These are phyloP conservation scores for Chaetorhynchus papuensis DNA, from an alignment of 2,113 vertebrate genomes.

Conservation along the genomic window DNA sequence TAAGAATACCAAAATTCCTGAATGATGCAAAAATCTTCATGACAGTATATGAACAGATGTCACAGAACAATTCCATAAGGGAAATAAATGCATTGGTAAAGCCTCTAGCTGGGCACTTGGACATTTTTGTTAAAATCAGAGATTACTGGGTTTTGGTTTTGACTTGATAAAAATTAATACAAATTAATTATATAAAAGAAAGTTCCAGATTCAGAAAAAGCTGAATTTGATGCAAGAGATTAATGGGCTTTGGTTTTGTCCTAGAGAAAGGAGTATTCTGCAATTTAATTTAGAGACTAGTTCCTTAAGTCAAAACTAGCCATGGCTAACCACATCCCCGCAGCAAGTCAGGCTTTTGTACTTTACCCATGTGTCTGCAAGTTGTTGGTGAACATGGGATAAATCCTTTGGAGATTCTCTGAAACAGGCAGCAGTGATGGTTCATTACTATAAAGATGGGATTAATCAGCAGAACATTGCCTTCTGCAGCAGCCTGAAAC, in stretches of 20 bases:
- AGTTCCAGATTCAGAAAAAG: neutral
- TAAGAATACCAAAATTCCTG: neutral
- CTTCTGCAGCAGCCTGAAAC: neutral
- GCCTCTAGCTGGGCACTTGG: neutral
- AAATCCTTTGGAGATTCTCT: neutral
- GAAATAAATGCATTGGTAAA: neutral
- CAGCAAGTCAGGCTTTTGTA: neutral
- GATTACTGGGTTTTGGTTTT: neutral
- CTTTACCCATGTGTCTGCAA: neutral
- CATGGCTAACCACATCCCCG: neutral
- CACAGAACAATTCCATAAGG: neutral
- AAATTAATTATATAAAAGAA: neutral
- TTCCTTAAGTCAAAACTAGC: neutral
- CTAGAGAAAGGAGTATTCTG: neutral
- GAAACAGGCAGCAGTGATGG: neutral
- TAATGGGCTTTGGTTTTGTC: neutral
- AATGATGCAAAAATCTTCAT: neutral
- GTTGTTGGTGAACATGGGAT: neutral
- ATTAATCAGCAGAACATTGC: neutral
- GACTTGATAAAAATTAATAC: neutral
- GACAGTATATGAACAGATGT: neutral
- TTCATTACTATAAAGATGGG: neutral
- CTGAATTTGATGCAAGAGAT: neutral
- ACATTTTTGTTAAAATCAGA: neutral
- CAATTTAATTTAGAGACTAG: neutral